Conservation (phyloP, 2,113 vertebrate genomes). For the Delphinus delphis region DNA sequence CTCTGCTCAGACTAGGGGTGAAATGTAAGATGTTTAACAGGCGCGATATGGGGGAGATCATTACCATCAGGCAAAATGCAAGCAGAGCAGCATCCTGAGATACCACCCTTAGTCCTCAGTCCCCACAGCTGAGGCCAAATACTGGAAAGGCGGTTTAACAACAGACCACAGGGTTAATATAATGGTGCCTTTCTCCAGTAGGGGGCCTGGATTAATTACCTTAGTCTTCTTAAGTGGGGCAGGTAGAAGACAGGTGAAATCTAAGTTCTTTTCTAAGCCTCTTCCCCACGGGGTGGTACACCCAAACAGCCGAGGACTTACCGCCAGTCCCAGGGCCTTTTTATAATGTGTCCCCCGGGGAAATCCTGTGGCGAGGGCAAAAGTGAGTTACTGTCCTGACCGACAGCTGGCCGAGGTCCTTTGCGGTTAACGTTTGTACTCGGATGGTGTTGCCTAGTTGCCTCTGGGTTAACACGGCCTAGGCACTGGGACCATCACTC, state of each 20-base stretch:
- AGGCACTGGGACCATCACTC: background rate
- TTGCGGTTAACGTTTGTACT: background rate
- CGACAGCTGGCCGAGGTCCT: background rate
- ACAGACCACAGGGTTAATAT: background rate
- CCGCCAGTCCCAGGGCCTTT: rapidly evolving
- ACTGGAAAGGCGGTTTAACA: rapidly evolving
- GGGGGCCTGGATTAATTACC: background rate
- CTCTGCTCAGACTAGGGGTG: background rate
- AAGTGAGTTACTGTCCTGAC: background rate
- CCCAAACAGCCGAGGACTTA: rapidly evolving
- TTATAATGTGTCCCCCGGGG: background rate
- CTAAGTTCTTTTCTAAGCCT: background rate
- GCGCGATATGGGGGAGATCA: background rate
- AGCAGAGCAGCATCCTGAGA: background rate
- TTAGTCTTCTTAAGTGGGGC: background rate
- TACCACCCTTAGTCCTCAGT: background rate
- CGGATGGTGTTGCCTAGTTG: background rate
- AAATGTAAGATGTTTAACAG: background rate
- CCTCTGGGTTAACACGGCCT: background rate
- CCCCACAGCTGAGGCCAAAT: background rate
- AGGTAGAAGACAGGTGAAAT: background rate
- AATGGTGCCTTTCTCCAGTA: background rate
- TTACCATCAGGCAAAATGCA: background rate
- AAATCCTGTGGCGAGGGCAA: background rate
- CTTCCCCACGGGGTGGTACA: rapidly evolving